Evolutionary conservation across 2,113 vertebrate species (phyloP).

Genomic region (Brachypteracias leptosomus): DNA sequence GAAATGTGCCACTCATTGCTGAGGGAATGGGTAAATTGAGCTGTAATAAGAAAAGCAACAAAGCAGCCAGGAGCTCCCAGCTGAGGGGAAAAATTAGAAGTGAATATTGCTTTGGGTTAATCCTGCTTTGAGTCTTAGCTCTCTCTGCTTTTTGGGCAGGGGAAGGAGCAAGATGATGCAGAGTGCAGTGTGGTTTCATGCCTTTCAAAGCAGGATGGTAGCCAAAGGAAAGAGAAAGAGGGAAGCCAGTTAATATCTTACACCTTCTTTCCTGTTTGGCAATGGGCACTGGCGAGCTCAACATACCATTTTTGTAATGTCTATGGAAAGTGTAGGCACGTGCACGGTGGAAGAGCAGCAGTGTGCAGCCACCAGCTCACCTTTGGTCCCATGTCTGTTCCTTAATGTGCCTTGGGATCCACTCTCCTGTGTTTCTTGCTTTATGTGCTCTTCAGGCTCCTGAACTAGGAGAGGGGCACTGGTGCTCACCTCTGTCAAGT

Average conservation of each 20-base stretch:
- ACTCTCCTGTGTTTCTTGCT: neutral
- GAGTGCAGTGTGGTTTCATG: neutral
- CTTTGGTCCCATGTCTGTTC: slow-evolving; percentile 13
- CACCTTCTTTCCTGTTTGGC: neutral
- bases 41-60: neutral
- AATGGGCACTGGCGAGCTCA: neutral
- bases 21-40: neutral
- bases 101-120: neutral
- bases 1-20: neutral
- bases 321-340: neutral
- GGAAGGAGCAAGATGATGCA: neutral
- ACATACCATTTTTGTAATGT: neutral
- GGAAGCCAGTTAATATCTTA: neutral
- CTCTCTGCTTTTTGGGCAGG: neutral
- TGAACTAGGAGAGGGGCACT: neutral
- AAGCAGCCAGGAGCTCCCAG: neutral
- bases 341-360: neutral
- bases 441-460: neutral
- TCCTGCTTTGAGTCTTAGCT: neutral
- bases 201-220: neutral
- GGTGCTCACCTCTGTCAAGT: neutral
- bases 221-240: neutral
- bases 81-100: neutral
- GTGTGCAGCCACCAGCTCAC: slow-evolving; percentile 48
- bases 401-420: neutral